Percentiles rank a stretch among this genome's conserved stretches.
Conservation (phyloP, 2,888 invertebrate genomes). For the Clusia tigrina region DNA sequence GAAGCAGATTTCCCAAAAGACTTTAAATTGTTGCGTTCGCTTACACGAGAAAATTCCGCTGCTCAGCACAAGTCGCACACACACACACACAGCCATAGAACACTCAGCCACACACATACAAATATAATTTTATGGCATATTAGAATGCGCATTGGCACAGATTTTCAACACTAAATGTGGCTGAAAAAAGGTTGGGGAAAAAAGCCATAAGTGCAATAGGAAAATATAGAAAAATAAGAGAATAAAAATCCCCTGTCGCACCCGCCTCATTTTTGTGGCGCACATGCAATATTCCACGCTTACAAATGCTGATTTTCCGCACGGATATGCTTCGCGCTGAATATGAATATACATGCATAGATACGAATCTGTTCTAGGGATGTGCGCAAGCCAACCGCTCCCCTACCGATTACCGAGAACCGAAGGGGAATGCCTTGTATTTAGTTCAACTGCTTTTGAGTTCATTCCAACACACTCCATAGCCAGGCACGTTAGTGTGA, state of each 20-base stretch:
- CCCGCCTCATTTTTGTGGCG: background rate
- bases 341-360: too few relatives aligned
- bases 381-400: too few relatives aligned
- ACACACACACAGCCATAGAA: background rate
- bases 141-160: background rate
- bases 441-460: too few relatives aligned
- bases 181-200: too few relatives aligned
- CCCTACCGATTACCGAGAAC: too few relatives aligned
- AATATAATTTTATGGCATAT: background rate
- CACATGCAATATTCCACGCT: background rate
- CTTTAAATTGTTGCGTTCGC: too few relatives aligned
- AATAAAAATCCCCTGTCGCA: background rate
- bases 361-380: too few relatives aligned
- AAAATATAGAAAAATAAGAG: background rate
- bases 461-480: too few relatives aligned
- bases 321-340: conserved; percentile 5
- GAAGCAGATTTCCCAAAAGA: background rate
- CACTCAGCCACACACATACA: background rate
- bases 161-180: background rate
- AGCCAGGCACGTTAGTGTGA: too few relatives aligned
- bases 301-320: conserved; percentile 8
- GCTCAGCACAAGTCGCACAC: background rate
- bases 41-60: too few relatives aligned
- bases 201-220: too few relatives aligned
- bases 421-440: too few relatives aligned